Evolutionary conservation across 1,140 invertebrate species (phyloP).

Genomic region (Telenomus remus): DNA sequence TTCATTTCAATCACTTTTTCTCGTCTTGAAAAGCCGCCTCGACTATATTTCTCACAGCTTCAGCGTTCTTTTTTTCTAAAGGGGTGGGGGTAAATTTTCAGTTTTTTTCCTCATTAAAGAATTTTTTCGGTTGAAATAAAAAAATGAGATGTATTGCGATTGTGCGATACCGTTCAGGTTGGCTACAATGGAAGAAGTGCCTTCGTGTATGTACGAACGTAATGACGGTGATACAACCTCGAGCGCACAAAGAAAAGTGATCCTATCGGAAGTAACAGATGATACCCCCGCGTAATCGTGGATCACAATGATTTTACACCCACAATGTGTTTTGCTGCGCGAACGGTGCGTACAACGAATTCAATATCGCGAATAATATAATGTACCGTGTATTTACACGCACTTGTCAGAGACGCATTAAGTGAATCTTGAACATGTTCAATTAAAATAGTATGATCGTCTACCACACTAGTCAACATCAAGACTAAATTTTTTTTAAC

Average conservation of each 20-base stretch:
- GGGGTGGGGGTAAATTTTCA: too few relatives aligned
- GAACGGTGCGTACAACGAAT: conserved; percentile 32
- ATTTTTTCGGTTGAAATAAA: too few relatives aligned
- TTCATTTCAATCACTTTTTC: too few relatives aligned
- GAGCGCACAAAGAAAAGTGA: conserved; percentile 49
- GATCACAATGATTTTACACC: conserved; percentile 72
- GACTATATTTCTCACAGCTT: too few relatives aligned
- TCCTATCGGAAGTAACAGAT: conserved; percentile 71
- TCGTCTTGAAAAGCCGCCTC: too few relatives aligned
- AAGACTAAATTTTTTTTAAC: too few relatives aligned
- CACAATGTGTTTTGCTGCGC: conserved; percentile 48
- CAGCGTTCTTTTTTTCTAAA: too few relatives aligned
- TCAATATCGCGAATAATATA: conserved; percentile 46
- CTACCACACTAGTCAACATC: too few relatives aligned
- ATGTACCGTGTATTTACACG: conserved; percentile 43
- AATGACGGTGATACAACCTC: conserved; percentile 32
- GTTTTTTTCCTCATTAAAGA: too few relatives aligned
- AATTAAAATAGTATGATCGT: too few relatives aligned
- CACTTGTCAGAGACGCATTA: conserved; percentile 39
- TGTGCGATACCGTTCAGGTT: conserved; percentile 45
- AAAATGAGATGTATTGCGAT: conserved; percentile 30
- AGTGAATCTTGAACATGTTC: conserved; percentile 48
- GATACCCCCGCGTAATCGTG: conserved; percentile 67
- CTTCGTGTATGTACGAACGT: conserved; percentile 11
- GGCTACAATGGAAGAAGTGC: conserved; percentile 23